phyloP scores from a whole-genome alignment of 2,113 vertebrate species.

The Ptilorrhoa leucosticta region DNA sequence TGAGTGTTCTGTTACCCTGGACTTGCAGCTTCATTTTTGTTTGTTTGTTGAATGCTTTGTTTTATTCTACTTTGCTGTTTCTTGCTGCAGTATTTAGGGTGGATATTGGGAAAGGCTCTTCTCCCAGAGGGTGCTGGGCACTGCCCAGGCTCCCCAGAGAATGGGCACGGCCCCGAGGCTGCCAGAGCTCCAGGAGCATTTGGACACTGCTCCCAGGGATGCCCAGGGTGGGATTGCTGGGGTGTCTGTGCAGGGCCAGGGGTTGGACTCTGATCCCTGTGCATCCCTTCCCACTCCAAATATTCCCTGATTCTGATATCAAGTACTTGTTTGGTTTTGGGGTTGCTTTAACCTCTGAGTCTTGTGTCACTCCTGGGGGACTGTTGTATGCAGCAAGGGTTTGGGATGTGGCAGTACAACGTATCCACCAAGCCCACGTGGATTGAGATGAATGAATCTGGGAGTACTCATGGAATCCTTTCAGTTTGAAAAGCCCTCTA shows the following conservation, averaged over 20 bases:
- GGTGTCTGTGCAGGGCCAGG: neutral
- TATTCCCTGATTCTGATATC: neutral
- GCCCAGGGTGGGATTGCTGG: neutral
- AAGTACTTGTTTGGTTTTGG: neutral
- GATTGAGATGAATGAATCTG: neutral
- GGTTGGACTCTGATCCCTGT: neutral
- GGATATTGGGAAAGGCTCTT: neutral
- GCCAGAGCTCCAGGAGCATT: neutral
- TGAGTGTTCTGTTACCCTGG: neutral
- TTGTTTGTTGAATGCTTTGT: neutral
- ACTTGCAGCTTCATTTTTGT: neutral
- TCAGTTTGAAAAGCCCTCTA: neutral
- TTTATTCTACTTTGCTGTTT: neutral
- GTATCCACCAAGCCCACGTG: neutral
- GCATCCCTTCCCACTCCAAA: neutral
- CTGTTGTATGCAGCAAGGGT: rapidly evolving
- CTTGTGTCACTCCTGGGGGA: neutral
- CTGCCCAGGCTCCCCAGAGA: neutral
- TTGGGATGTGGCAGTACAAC: neutral
- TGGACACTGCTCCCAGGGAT: rapidly evolving
- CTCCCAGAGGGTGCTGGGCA: neutral
- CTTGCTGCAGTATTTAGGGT: neutral
- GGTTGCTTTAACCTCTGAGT: neutral
- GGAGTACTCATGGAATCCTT: neutral
- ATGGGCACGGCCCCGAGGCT: rapidly evolving